These are phyloP conservation scores for Gonioctena quinquepunctata DNA, from an alignment of 1,140 invertebrate genomes.

Conservation along the genomic window DNA sequence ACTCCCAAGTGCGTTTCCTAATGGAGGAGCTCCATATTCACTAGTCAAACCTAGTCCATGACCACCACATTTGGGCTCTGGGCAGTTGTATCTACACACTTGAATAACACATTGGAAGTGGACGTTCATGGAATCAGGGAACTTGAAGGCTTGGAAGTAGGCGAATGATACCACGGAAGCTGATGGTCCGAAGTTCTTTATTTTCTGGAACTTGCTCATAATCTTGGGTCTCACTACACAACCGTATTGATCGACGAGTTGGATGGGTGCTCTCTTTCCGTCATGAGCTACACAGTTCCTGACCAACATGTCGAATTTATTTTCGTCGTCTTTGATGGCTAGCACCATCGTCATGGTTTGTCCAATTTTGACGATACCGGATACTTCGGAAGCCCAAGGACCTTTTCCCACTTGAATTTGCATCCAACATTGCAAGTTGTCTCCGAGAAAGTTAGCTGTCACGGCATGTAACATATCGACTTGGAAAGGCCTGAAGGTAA, in stretches of 20 bases:
- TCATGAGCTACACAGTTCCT: slow-evolving; percentile 93
- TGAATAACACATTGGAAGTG: slow-evolving; percentile 97
- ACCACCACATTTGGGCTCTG: slow-evolving; percentile 84
- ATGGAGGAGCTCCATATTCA: slow-evolving; percentile 68
- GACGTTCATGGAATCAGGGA: slow-evolving; percentile 96
- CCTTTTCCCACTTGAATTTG: slow-evolving; percentile 94
- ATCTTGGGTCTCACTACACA: slow-evolving; percentile 92
- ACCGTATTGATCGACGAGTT: slow-evolving; percentile 88
- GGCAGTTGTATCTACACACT: slow-evolving; percentile 91
- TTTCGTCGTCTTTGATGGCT: slow-evolving; percentile 93
- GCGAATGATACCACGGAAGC: slow-evolving; percentile 93
- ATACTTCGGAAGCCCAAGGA: slow-evolving; percentile 92
- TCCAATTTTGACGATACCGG: slow-evolving; percentile 92
- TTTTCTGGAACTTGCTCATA: slow-evolving; percentile 94
- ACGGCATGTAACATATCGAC: slow-evolving; percentile 93
- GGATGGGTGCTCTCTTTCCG: slow-evolving; percentile 88
- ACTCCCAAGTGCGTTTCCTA: slow-evolving; percentile 62
- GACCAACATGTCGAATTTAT: slow-evolving; percentile 94
- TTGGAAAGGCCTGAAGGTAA: slow-evolving; percentile 91
- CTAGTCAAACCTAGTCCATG: slow-evolving; percentile 62
- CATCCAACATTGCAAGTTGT: slow-evolving; percentile 96
- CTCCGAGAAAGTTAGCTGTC: slow-evolving; percentile 91
- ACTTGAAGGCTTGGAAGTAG: slow-evolving; percentile 96
- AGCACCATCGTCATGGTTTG: slow-evolving; percentile 96
- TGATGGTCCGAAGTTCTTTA: slow-evolving; percentile 92